These are phyloP conservation scores for Nezara viridula DNA, from an alignment of 2,888 invertebrate genomes.

Conservation along the genomic window DNA sequence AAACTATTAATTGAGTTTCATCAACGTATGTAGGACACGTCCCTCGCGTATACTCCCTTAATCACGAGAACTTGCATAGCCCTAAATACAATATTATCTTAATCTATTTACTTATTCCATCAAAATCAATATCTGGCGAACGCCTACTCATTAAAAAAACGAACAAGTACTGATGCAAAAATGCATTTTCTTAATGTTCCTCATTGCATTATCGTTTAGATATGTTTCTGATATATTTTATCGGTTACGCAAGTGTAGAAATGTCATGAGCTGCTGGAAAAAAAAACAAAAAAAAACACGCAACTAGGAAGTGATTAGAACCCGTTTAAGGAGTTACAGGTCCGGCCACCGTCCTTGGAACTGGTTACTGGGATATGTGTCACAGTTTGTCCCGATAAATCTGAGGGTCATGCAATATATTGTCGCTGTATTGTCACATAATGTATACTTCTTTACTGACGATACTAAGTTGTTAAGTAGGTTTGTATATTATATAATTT, in stretches of 20 bases:
- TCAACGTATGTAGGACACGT: background rate
- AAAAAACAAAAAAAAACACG: slow-evolving; percentile 12
- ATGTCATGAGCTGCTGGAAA: background rate
- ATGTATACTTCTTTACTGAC: background rate
- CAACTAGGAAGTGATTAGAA: slow-evolving; percentile 44
- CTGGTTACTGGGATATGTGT: slow-evolving; percentile 3
- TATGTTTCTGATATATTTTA: background rate
- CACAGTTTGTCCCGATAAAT: slow-evolving; percentile 8
- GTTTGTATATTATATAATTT: too few relatives aligned
- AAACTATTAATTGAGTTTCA: background rate
- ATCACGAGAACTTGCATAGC: background rate
- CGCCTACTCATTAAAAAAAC: background rate
- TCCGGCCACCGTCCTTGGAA: slow-evolving; percentile 32
- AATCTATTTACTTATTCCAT: background rate
- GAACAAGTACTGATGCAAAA: too few relatives aligned
- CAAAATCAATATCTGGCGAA: background rate
- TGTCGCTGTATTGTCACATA: background rate
- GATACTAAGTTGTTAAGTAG: too few relatives aligned
- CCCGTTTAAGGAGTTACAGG: slow-evolving; percentile 30
- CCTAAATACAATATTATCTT: background rate
- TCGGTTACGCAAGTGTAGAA: background rate
- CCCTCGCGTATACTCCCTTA: background rate
- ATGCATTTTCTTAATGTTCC: background rate
- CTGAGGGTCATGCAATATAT: background rate
- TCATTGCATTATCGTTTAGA: background rate